Conservation (phyloP, 2,113 vertebrate genomes). For the Equus quagga region DNA sequence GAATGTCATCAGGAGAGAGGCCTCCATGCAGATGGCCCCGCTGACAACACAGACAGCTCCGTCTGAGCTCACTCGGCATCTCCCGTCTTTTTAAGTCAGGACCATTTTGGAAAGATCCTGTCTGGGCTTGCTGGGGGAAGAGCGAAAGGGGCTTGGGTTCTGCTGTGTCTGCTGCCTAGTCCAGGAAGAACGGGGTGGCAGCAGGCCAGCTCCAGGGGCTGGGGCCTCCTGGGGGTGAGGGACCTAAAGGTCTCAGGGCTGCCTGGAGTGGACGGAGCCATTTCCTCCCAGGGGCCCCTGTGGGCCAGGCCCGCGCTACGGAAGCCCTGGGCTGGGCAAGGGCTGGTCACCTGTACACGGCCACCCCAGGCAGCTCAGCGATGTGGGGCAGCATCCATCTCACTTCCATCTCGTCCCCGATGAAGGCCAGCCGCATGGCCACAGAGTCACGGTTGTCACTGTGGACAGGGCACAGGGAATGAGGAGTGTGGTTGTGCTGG, state of each 20-base stretch:
- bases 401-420: conserved; percentile 89
- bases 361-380: conserved; percentile 40
- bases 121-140: background rate
- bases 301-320: background rate
- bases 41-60: background rate
- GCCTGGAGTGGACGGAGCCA: background rate
- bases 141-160: background rate
- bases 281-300: background rate
- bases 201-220: background rate
- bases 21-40: background rate
- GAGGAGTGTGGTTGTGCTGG: background rate
- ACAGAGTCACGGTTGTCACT: conserved; percentile 81
- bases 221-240: background rate
- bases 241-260: background rate
- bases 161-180: background rate
- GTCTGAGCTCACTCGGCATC: rapidly evolving
- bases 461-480: background rate
- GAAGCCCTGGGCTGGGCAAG: too few relatives aligned
- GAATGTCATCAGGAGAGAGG: background rate
- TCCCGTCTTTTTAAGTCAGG: background rate
- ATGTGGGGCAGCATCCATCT: background rate
- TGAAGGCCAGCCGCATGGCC: conserved; percentile 91
- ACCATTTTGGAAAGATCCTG: rapidly evolving
- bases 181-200: rapidly evolving
- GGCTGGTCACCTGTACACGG: conserved; percentile 60